Conservation (phyloP, 2,888 invertebrate species). For the Alcis repandata region DNA sequence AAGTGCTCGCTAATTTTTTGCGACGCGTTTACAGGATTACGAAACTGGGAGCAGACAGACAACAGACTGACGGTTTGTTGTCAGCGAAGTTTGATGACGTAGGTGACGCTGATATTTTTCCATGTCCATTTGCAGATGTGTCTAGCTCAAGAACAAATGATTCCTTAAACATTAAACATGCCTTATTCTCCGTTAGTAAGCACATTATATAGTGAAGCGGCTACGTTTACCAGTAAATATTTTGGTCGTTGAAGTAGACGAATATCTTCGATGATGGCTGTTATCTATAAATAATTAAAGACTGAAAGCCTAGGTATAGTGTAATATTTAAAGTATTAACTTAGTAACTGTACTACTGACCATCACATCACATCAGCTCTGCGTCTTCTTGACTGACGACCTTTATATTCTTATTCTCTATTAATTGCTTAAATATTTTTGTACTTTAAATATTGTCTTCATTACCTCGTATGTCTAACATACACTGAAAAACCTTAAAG, state of each 20-base stretch:
- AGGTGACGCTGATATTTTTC: not conserved
- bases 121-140: not conserved
- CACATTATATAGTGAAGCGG: slow-evolving; percentile 50
- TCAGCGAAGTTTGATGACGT: not conserved
- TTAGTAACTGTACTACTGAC: slow-evolving; percentile 71
- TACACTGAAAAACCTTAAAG: no score
- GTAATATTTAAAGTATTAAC: slow-evolving; percentile 80
- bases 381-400: slow-evolving; percentile 62
- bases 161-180: no score
- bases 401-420: slow-evolving; percentile 15
- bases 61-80: not conserved
- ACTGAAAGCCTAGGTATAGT: slow-evolving; percentile 84
- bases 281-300: slow-evolving; percentile 80
- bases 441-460: slow-evolving; percentile 41
- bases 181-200: no score
- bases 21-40: not conserved
- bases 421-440: slow-evolving; percentile 37
- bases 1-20: not conserved
- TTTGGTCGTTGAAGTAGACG: slow-evolving; percentile 68
- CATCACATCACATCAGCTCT: slow-evolving; percentile 66
- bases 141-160: no score
- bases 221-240: slow-evolving; percentile 49
- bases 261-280: slow-evolving; percentile 74
- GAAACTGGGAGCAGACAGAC: not conserved
- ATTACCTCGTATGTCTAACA: slow-evolving; percentile 41